A percentile compares a stretch with the other conserved stretches of the same genome.
These are phyloP conservation scores for Salmo trutta DNA, from an alignment of 2,797 vertebrate genomes.

Conservation along the genomic window DNA sequence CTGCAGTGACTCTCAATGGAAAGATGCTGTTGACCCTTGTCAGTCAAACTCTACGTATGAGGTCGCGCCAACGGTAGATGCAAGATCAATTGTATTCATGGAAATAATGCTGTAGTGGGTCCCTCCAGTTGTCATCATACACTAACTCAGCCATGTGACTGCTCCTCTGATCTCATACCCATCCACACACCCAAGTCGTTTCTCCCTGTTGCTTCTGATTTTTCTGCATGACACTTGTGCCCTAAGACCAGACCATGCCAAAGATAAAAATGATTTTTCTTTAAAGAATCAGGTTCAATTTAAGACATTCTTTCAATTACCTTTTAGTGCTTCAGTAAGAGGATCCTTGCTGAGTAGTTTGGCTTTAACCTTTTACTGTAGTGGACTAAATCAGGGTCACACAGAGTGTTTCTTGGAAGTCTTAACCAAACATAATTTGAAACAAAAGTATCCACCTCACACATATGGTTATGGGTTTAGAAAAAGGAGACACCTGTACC, in stretches of 20 bases:
- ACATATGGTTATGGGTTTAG: no score
- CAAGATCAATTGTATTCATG: conserved; percentile 56
- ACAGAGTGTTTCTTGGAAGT: no score
- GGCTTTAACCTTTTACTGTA: background rate
- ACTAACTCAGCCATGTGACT: conserved; percentile 37
- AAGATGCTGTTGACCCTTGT: conserved; percentile 55
- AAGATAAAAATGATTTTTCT: background rate
- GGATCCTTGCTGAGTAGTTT: background rate
- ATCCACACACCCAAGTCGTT: conserved; percentile 7
- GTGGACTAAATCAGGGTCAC: no score
- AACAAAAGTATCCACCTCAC: no score
- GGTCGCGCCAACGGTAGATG: conserved; percentile 34
- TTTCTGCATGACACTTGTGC: conserved; percentile 23
- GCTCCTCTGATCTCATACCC: conserved; percentile 31
- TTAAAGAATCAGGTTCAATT: background rate
- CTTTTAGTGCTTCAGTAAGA: background rate
- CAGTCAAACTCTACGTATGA: conserved; percentile 43
- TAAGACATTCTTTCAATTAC: background rate
- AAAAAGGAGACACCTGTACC: no score
- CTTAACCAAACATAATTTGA: no score
- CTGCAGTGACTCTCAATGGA: conserved; percentile 8
- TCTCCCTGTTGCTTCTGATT: conserved; percentile 42
- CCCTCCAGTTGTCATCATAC: conserved; percentile 47
- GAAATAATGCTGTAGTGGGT: conserved; percentile 52
- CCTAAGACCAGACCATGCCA: background rate